These are phyloP conservation scores for Leptoteleia sp. DNA, from an alignment of 1,140 invertebrate genomes.

Conservation along the genomic window DNA sequence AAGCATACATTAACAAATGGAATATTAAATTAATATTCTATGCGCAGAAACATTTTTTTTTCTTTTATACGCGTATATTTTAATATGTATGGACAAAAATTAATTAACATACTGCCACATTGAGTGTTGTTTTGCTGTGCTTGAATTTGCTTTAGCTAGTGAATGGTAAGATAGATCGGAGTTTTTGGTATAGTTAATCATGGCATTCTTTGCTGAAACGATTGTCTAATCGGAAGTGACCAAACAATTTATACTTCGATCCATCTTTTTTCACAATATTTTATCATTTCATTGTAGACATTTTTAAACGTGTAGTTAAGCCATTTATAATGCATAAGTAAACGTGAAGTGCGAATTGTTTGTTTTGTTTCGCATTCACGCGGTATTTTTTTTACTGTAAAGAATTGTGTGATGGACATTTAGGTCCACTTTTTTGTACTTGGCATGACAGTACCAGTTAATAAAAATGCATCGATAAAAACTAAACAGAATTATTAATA, in stretches of 20 bases:
- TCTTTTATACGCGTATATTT: no score
- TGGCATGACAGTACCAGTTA: slow-evolving; percentile 24
- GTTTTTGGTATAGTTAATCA: no score
- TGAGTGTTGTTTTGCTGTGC: slow-evolving; percentile 9
- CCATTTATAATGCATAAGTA: no score
- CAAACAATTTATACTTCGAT: no score
- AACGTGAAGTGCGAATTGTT: background rate
- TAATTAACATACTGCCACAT: slow-evolving; percentile 43
- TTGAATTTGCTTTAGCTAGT: background rate
- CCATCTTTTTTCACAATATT: no score
- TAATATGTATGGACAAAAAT: no score
- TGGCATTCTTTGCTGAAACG: no score
- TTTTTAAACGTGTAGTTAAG: no score
- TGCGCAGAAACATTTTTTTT: no score
- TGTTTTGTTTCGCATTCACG: slow-evolving; percentile 1
- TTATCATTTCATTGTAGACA: background rate
- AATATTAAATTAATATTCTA: no score
- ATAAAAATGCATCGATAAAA: slow-evolving; percentile 1
- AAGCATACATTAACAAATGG: no score
- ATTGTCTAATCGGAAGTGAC: background rate
- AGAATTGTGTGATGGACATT: slow-evolving; percentile 2
- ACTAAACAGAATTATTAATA: no score
- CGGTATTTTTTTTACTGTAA: background rate
- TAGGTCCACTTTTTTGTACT: slow-evolving; percentile 13
- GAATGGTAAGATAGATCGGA: background rate